Conservation (phyloP, 2,797 vertebrate genomes). For the Pseudochirops corinnae region DNA sequence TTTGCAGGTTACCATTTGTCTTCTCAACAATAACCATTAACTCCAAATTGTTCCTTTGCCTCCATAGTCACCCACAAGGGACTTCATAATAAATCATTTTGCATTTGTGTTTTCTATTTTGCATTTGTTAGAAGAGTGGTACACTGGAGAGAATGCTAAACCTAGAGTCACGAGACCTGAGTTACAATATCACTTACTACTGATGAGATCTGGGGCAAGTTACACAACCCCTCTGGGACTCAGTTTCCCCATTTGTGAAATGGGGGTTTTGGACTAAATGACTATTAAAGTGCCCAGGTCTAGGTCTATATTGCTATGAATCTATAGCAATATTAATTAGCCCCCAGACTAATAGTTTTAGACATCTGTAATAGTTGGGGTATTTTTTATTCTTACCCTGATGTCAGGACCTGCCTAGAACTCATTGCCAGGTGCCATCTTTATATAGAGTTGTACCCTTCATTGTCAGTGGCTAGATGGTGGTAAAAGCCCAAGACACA, state of each 20-base stretch:
- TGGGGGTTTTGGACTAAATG: neutral
- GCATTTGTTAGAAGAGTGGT: neutral
- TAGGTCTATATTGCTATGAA: neutral
- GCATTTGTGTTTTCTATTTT: neutral
- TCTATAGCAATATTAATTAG: neutral
- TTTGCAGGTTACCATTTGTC: neutral
- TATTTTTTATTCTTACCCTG: neutral
- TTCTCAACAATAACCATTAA: neutral
- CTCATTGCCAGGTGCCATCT: neutral
- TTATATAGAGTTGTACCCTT: neutral
- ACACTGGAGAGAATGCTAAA: neutral
- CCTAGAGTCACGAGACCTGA: neutral
- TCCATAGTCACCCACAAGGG: neutral
- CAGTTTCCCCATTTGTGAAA: neutral
- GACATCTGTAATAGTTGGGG: neutral
- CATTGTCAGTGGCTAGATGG: neutral
- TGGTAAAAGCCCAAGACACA: neutral
- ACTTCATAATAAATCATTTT: neutral
- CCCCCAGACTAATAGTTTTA: neutral
- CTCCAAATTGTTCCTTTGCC: neutral
- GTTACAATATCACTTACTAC: neutral
- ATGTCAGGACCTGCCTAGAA: neutral
- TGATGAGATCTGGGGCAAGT: neutral
- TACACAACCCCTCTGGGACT: neutral
- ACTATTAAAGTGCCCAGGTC: neutral